Conservation (phyloP, 1,140 invertebrate species). For the Elymnias hypermnestra region DNA sequence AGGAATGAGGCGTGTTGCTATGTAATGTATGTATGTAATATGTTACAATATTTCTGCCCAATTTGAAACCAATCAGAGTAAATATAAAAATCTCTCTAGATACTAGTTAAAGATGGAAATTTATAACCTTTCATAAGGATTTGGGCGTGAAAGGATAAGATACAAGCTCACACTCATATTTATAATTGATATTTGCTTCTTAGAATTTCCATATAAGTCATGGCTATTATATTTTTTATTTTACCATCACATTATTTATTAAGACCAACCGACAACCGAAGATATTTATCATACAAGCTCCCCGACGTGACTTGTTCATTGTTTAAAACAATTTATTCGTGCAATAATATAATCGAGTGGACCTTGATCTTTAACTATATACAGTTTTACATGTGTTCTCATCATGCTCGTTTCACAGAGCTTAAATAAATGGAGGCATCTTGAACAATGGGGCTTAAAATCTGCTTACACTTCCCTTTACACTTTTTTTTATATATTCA, state of each 20-base stretch:
- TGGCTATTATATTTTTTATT: conserved; percentile 24
- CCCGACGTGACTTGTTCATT: conserved; percentile 42
- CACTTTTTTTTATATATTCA: conserved; percentile 41
- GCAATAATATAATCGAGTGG: conserved; percentile 37
- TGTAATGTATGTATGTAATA: too few relatives aligned
- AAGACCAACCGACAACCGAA: conserved; percentile 28
- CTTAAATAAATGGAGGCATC: conserved; percentile 21
- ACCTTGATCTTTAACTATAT: conserved; percentile 41
- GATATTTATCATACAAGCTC: conserved; percentile 29
- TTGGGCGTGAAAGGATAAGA: too few relatives aligned
- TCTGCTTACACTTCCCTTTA: conserved; percentile 29
- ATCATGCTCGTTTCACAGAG: conserved; percentile 28
- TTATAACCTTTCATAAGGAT: too few relatives aligned
- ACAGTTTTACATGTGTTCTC: conserved; percentile 44
- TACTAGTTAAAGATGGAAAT: too few relatives aligned
- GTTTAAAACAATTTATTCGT: conserved; percentile 44
- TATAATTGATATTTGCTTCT: too few relatives aligned
- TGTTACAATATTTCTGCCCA: too few relatives aligned
- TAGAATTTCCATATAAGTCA: too few relatives aligned
- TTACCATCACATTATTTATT: conserved; percentile 33
- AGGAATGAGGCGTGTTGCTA: too few relatives aligned
- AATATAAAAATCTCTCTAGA: too few relatives aligned
- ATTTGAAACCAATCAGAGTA: too few relatives aligned
- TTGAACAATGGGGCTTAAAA: conserved; percentile 38
- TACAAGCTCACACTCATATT: too few relatives aligned